Conservation (phyloP, 2,797 vertebrate genomes). For the Tangara arthus region DNA sequence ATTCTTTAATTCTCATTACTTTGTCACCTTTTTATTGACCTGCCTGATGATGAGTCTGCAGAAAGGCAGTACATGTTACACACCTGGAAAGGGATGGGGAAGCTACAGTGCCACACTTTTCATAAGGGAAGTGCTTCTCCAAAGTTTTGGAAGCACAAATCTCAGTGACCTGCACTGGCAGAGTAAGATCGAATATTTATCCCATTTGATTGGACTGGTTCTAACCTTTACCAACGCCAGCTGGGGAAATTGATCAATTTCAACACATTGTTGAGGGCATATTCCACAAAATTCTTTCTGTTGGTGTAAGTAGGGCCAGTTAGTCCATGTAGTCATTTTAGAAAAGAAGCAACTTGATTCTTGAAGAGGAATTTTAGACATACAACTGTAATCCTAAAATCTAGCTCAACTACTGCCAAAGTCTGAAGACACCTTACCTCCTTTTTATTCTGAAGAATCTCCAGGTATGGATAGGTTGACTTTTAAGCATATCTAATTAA, state of each 20-base stretch:
- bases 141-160: background rate
- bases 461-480: background rate
- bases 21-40: background rate
- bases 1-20: background rate
- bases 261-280: background rate
- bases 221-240: background rate
- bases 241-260: background rate
- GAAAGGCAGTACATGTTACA: background rate
- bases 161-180: accelerated
- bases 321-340: background rate
- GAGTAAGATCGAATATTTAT: background rate
- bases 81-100: background rate
- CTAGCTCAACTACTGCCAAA: background rate
- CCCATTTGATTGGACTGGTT: background rate
- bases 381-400: background rate
- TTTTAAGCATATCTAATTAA: background rate
- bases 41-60: background rate
- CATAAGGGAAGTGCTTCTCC: background rate
- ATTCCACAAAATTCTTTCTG: background rate
- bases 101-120: background rate
- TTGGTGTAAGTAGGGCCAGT: background rate
- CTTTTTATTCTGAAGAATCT: background rate
- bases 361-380: background rate
- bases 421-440: background rate
- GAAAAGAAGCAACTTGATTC: background rate